A percentile compares a stretch with the other conserved stretches of the same genome.
phyloP scores from a whole-genome alignment of 2,113 vertebrate genomes.

The Apaloderma vittatum region DNA sequence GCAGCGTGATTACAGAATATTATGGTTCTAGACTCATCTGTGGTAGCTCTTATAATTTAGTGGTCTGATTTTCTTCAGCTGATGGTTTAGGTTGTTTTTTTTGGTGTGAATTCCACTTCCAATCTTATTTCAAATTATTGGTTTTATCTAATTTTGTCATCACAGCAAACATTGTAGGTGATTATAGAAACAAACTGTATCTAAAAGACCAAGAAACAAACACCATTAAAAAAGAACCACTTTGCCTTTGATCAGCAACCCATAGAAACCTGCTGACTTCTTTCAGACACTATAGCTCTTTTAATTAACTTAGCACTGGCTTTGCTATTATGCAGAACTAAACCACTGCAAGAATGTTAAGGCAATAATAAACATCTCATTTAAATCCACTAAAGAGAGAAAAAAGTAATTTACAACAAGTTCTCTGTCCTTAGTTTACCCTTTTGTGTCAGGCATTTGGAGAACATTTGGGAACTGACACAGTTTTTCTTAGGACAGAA shows the following conservation, averaged over 20 bases:
- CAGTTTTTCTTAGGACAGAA: constrained; percentile 32
- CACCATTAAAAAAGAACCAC: constrained; percentile 48
- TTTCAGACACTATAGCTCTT: constrained; percentile 69
- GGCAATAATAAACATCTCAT: constrained; percentile 63
- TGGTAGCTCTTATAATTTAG: not conserved
- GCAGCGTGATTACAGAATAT: not conserved
- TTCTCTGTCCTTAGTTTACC: constrained; percentile 57
- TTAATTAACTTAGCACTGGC: constrained; percentile 78
- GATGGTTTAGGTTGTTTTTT: not conserved
- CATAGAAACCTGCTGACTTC: constrained; percentile 74
- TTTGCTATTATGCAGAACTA: constrained; percentile 70
- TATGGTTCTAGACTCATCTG: not conserved
- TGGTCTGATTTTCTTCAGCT: not conserved
- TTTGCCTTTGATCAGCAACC: constrained; percentile 69
- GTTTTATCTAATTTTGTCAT: constrained; percentile 48
- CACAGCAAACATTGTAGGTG: not conserved
- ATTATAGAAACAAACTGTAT: constrained; percentile 48
- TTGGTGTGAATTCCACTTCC: constrained; percentile 10
- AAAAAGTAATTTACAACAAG: constrained; percentile 53
- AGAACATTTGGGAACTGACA: constrained; percentile 55
- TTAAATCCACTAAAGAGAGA: constrained; percentile 57
- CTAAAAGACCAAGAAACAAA: constrained; percentile 40
- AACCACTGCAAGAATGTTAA: constrained; percentile 62
- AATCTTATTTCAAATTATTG: not conserved
- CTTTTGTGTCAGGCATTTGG: constrained; percentile 31